phyloP scores from a whole-genome alignment of 2,888 invertebrate genomes.

The Autographa gamma region DNA sequence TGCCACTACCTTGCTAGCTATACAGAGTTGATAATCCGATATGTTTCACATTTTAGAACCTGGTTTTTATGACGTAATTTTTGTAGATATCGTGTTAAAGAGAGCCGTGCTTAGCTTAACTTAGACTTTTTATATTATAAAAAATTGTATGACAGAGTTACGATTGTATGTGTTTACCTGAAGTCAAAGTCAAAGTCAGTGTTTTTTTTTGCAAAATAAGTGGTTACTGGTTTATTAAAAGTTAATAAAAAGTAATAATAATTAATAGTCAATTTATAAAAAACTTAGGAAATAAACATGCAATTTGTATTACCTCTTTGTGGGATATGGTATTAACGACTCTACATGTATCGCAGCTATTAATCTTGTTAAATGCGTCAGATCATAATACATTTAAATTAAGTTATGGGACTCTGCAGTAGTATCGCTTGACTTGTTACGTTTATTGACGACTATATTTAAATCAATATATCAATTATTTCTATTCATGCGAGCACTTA shows the following conservation, averaged over 20 bases:
- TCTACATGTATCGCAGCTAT: conserved; percentile 29
- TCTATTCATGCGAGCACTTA: conserved; percentile 10
- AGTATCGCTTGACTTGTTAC: conserved; percentile 20
- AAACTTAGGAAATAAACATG: no score
- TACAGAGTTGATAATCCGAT: conserved; percentile 23
- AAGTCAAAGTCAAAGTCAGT: no score
- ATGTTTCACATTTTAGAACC: neutral
- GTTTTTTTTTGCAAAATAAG: no score
- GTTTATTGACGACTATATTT: conserved; percentile 21
- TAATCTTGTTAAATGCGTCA: conserved; percentile 25
- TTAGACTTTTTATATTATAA: no score
- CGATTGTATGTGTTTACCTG: no score
- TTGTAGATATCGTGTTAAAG: neutral
- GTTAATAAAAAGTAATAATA: no score
- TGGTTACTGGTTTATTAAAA: no score
- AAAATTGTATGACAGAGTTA: no score
- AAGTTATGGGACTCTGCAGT: conserved; percentile 24
- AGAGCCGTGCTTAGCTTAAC: no score
- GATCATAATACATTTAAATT: conserved; percentile 24
- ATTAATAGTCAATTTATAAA: no score
- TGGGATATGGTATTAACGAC: conserved; percentile 7
- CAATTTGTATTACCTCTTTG: neutral
- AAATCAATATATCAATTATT: conserved; percentile 20
- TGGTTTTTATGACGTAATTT: no score
- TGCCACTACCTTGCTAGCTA: conserved; percentile 26